Evolutionary conservation across 2,888 invertebrate species (phyloP).

Genomic region (Augochlorella aurata): DNA sequence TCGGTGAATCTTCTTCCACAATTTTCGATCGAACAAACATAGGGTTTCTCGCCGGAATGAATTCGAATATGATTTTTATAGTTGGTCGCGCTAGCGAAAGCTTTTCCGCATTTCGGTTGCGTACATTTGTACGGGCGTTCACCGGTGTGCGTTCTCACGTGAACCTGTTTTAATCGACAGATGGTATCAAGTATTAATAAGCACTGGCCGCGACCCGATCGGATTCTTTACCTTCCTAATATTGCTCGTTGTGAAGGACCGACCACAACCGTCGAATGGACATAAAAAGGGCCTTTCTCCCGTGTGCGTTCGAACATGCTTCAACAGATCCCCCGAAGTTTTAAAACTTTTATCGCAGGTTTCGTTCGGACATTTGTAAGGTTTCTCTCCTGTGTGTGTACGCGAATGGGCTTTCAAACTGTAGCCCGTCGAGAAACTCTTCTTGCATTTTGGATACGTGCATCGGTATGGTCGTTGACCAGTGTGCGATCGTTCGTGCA

Average conservation of each 20-base stretch:
- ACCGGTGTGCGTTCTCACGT: conserved; percentile 87
- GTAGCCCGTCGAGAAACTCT: conserved; percentile 83
- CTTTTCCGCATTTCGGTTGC: conserved; percentile 84
- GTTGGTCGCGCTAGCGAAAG: conserved; percentile 87
- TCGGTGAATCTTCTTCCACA: conserved; percentile 87
- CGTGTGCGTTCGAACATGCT: conserved; percentile 85
- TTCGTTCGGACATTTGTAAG: conserved; percentile 84
- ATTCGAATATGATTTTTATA: conserved; percentile 87
- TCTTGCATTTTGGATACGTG: conserved; percentile 82
- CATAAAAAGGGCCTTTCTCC: conserved; percentile 81
- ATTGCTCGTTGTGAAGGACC: conserved; percentile 87
- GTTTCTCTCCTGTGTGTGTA: conserved; percentile 85
- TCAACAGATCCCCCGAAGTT: conserved; percentile 85
- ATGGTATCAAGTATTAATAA: not conserved
- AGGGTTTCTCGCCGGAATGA: conserved; percentile 88
- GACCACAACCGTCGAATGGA: conserved; percentile 84
- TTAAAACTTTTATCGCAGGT: conserved; percentile 84
- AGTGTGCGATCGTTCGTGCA: conserved; percentile 83
- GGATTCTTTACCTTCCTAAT: conserved; percentile 84
- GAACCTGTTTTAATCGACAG: conserved; percentile 78
- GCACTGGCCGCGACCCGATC: not conserved
- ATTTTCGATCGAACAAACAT: conserved; percentile 84
- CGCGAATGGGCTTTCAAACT: conserved; percentile 84
- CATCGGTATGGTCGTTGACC: conserved; percentile 83
- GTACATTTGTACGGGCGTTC: conserved; percentile 86